Evolutionary conservation across 2,888 invertebrate species (phyloP).

Genomic region (Pseudococcus jackbeardsleyi): DNA sequence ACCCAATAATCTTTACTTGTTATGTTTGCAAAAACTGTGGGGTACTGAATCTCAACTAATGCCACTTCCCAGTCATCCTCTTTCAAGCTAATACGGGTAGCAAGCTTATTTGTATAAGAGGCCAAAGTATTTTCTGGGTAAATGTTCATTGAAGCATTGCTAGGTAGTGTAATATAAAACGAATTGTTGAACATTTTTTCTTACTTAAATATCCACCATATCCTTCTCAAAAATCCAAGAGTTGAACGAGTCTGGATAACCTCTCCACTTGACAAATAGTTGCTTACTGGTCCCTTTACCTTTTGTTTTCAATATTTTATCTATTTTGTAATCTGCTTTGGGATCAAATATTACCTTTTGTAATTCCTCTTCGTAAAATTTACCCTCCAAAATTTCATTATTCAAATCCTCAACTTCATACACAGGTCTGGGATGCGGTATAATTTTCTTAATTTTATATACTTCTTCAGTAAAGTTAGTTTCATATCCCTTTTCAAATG

Average conservation of each 20-base stretch:
- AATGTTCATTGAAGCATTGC: not conserved
- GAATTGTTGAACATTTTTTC: not conserved
- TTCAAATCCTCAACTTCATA: slow-evolving; percentile 68
- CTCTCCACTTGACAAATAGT: slow-evolving; percentile 68
- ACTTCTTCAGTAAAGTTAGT: slow-evolving; percentile 68
- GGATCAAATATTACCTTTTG: not conserved
- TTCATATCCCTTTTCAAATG: slow-evolving; percentile 67
- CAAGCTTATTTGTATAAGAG: not conserved
- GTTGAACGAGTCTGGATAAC: slow-evolving; percentile 67
- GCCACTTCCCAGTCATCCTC: not conserved
- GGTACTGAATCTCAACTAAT: not conserved
- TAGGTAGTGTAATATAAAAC: not conserved
- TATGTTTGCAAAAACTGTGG: no score
- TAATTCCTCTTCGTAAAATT: not conserved
- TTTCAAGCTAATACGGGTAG: not conserved
- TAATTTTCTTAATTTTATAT: slow-evolving; percentile 67
- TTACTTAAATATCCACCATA: not conserved
- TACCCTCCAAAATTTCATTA: slow-evolving; percentile 67
- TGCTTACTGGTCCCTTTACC: slow-evolving; percentile 61
- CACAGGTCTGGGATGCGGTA: slow-evolving; percentile 65
- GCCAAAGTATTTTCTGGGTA: not conserved
- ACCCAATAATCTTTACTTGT: no score
- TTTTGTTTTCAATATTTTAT: slow-evolving; percentile 67
- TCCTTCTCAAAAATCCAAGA: slow-evolving; percentile 66
- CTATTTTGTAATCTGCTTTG: slow-evolving; percentile 66